phyloP scores from a whole-genome alignment of 2,113 vertebrate genomes.

The Panthera uncia region DNA sequence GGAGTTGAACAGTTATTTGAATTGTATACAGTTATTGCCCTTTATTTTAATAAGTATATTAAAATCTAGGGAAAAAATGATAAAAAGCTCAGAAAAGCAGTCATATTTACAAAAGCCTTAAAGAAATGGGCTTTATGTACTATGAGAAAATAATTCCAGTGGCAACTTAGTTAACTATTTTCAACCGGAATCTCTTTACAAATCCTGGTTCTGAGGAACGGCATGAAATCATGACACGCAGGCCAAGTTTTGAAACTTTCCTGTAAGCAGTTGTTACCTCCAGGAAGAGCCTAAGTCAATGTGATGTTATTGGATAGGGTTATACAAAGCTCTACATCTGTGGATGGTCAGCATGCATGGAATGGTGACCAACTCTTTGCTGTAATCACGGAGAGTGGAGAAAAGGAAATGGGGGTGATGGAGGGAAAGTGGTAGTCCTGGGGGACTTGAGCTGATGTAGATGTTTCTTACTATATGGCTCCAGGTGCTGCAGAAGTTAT shows the following conservation, averaged over 20 bases:
- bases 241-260: neutral
- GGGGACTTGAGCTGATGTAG: neutral
- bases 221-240: neutral
- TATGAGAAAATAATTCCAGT: neutral
- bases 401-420: neutral
- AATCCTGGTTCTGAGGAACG: neutral
- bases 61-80: constrained; percentile 26
- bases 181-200: neutral
- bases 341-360: neutral
- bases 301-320: neutral
- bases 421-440: neutral
- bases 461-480: neutral
- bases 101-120: neutral
- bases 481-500: neutral
- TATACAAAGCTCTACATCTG: neutral
- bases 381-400: neutral
- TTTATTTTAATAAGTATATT: neutral
- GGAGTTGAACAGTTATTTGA: neutral
- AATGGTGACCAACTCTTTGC: neutral
- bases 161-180: neutral
- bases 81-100: neutral
- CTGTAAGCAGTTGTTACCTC: neutral
- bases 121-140: neutral
- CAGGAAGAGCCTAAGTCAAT: too few relatives aligned
- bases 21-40: neutral